A percentile compares a stretch with the other conserved stretches of the same genome.
These are phyloP conservation scores for Meteorus cinctellus DNA, from an alignment of 2,888 invertebrate genomes.

Conservation along the genomic window DNA sequence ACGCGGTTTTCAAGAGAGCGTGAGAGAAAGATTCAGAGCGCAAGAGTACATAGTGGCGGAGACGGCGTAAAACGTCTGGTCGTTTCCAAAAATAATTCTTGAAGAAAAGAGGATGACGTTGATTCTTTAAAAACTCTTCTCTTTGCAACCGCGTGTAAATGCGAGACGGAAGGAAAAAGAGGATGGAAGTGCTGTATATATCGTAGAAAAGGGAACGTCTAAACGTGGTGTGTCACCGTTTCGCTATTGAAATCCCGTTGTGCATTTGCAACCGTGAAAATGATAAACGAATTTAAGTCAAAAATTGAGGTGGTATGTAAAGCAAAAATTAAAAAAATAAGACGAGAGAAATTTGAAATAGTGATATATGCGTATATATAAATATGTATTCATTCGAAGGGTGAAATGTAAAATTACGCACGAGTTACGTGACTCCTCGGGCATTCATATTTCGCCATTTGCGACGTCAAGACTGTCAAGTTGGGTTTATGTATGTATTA, in stretches of 20 bases:
- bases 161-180: neutral
- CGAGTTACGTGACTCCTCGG: conserved; percentile 34
- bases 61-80: conserved; percentile 35
- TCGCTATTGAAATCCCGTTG: conserved; percentile 12
- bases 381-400: conserved; percentile 12
- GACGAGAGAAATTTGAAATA: neutral
- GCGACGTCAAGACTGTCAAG: conserved; percentile 19
- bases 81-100: conserved; percentile 46
- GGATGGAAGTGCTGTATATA: neutral
- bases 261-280: conserved; percentile 40
- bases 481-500: conserved; percentile 14
- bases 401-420: conserved; percentile 22
- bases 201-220: neutral
- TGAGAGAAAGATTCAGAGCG: neutral
- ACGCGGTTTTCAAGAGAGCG: neutral
- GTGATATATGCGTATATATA: neutral
- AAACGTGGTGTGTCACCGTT: neutral
- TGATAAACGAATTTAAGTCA: conserved; percentile 14
- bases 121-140: conserved; percentile 29
- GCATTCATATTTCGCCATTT: conserved; percentile 36
- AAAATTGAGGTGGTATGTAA: conserved; percentile 17
- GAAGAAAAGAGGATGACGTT: conserved; percentile 30
- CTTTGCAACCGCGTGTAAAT: neutral
- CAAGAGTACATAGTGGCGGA: neutral
- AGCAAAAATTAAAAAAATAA: conserved; percentile 6